phyloP scores from a whole-genome alignment of 1,140 invertebrate genomes.

The Araneus ventricosus region DNA sequence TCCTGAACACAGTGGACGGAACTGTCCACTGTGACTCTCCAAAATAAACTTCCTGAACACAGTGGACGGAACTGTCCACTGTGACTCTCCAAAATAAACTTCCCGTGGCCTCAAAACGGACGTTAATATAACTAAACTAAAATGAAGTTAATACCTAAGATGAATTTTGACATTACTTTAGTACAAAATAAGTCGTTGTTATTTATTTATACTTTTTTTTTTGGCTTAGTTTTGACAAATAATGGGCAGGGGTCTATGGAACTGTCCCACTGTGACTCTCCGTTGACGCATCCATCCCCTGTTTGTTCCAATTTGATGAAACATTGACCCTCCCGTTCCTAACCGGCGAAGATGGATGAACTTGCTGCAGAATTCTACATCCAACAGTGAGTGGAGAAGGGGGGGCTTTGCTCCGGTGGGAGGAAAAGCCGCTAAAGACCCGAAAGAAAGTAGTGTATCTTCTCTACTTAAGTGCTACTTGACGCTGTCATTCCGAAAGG shows the following conservation, averaged over 20 bases:
- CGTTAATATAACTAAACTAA: no score
- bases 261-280: no score
- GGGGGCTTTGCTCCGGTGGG: not conserved
- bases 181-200: no score
- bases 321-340: constrained; percentile 2
- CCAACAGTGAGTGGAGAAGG: not conserved
- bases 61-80: no score
- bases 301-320: constrained; percentile 12
- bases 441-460: not conserved
- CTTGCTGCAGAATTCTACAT: not conserved
- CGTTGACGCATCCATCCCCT: not conserved
- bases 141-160: no score
- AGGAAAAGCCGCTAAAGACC: not conserved
- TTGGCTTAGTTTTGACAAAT: not conserved
- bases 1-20: no score
- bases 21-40: no score
- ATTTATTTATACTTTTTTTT: not conserved
- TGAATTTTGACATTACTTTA: no score
- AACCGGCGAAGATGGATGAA: not conserved
- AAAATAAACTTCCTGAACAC: no score
- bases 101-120: no score
- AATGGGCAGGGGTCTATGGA: no score
- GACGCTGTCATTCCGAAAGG: not conserved
- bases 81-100: no score
- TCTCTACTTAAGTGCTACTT: not conserved